Evolutionary conservation across 2,888 invertebrate genomes (phyloP).

Genomic region (Chelonus formosanus): DNA sequence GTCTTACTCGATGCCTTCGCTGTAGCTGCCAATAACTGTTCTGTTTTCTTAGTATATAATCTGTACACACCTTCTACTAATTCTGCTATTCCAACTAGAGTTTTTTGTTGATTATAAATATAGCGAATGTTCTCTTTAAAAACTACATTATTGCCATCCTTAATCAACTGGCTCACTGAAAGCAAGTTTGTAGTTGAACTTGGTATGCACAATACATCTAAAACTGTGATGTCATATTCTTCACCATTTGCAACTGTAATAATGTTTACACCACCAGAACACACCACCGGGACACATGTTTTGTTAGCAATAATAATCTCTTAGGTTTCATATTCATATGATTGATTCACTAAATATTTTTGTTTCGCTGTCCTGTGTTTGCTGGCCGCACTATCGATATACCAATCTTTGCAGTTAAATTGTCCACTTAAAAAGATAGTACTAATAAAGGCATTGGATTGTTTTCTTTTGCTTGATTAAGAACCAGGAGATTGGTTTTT

Average conservation of each 20-base stretch:
- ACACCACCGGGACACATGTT: background rate
- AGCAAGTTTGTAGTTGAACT: constrained; percentile 1
- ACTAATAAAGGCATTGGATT: constrained; percentile 44
- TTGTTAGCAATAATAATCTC: background rate
- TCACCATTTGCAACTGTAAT: background rate
- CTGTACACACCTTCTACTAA: constrained; percentile 15
- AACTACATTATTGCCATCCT: constrained; percentile 2
- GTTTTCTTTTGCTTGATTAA: no score
- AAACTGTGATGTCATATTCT: background rate
- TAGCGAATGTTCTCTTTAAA: constrained; percentile 18
- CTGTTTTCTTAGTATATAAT: background rate
- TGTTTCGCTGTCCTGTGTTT: constrained; percentile 42
- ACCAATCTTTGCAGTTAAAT: constrained; percentile 44
- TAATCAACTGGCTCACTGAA: constrained; percentile 6
- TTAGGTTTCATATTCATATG: background rate
- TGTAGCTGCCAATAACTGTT: constrained; percentile 26
- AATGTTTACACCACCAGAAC: background rate
- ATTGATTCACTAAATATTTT: constrained; percentile 19
- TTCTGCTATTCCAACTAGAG: constrained; percentile 4
- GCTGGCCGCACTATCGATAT: constrained; percentile 49
- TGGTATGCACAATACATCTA: constrained; percentile 6
- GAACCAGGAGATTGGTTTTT: no score
- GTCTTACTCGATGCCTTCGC: constrained; percentile 37
- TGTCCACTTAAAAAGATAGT: constrained; percentile 44
- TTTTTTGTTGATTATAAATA: constrained; percentile 4